Conservation (phyloP, 2,888 invertebrate species). For the Drosophila kambysellisi region DNA sequence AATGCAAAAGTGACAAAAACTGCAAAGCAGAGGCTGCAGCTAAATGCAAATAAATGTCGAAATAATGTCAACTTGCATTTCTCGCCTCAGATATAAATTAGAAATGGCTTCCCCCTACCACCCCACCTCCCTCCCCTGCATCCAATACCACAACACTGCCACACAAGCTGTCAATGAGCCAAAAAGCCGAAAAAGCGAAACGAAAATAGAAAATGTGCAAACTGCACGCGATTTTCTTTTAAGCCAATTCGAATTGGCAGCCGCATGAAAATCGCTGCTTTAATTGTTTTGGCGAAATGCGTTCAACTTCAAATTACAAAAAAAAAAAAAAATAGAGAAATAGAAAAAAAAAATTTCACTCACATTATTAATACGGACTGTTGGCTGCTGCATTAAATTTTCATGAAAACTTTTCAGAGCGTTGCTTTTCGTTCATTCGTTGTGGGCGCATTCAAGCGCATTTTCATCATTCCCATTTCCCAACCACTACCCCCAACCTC, state of each 20-base stretch:
- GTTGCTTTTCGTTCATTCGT: conserved; percentile 49
- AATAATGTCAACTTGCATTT: conserved; percentile 73
- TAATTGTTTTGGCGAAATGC: conserved; percentile 69
- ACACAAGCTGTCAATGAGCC: conserved; percentile 61
- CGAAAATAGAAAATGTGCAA: conserved; percentile 73
- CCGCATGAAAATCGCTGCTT: conserved; percentile 68
- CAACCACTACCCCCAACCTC: background rate
- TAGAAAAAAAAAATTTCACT: conserved; percentile 57
- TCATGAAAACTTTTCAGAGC: conserved; percentile 63
- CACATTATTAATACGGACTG: conserved; percentile 47
- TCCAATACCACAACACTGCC: background rate
- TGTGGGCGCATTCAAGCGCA: conserved; percentile 47
- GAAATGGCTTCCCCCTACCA: conserved; percentile 3
- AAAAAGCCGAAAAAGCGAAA: conserved; percentile 68
- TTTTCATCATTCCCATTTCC: conserved; percentile 14
- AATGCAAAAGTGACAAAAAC: conserved; percentile 65
- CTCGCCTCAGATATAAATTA: conserved; percentile 22
- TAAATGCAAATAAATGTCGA: conserved; percentile 70
- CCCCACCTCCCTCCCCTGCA: background rate
- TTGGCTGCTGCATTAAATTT: conserved; percentile 54
- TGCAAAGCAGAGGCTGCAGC: conserved; percentile 34
- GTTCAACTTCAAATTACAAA: conserved; percentile 29
- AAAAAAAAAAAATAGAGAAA: background rate
- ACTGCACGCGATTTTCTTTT: conserved; percentile 66
- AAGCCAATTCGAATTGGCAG: conserved; percentile 61